Conservation (phyloP, 2,797 vertebrate species). For the Hypotaenidia okinawae region DNA sequence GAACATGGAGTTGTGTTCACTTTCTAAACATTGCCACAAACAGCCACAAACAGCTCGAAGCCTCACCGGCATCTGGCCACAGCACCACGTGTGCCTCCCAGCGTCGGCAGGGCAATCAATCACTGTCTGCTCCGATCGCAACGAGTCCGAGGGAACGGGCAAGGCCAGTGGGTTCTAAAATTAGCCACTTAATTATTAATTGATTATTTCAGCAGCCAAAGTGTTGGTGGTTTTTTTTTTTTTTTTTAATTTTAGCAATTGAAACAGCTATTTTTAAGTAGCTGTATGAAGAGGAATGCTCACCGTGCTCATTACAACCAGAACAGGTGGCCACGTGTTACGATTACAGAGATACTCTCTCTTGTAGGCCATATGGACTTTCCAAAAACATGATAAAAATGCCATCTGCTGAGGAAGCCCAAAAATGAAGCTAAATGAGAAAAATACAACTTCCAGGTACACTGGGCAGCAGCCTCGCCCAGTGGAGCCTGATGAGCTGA, state of each 20-base stretch:
- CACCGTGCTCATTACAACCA: constrained; percentile 51
- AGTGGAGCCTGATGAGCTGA: neutral
- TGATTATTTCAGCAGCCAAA: constrained; percentile 63
- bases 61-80: constrained; percentile 27
- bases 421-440: constrained; percentile 24
- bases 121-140: constrained; percentile 60
- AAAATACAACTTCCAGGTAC: constrained; percentile 55
- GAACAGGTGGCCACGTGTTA: constrained; percentile 70
- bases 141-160: neutral
- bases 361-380: constrained; percentile 65
- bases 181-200: constrained; percentile 74
- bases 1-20: constrained; percentile 3
- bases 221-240: neutral
- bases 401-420: constrained; percentile 62
- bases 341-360: constrained; percentile 62
- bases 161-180: constrained; percentile 56
- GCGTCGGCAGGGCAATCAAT: constrained; percentile 37
- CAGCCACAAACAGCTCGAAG: neutral
- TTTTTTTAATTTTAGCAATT: constrained; percentile 9
- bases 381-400: constrained; percentile 63
- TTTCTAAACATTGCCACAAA: neutral
- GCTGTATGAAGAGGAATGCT: constrained; percentile 45
- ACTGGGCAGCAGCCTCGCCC: neutral
- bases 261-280: constrained; percentile 53
- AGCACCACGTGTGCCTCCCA: neutral